Base-by-base conservation (phyloP, 2,888 invertebrate species). In the Tipula confusa region DNA sequence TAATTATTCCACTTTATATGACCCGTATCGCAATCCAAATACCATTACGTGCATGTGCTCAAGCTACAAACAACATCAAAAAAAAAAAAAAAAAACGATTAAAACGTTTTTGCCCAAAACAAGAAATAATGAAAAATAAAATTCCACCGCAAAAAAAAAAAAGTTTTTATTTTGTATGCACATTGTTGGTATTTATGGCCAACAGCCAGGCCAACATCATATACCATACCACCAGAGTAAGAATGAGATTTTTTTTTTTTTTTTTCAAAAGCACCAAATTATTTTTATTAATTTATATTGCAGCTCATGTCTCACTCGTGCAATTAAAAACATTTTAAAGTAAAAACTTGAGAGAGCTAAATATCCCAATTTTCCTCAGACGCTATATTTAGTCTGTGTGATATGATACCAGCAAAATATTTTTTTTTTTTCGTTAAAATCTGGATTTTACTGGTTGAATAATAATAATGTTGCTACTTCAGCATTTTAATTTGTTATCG, bases 201-300 rank as follows among this genome's bases (percentile, higher is more conserved):
- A 64, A 64, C 64, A 18, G 31, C 31, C n/a, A 64, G 64, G 24
- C 36, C 3, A 43, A 11, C 64, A 64, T 5, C 64, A 64, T 15
- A 36, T 36, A 43, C 43, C 64, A 64, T 11, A 64, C 64, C 64
- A 64, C 64, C 43, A 15, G 1, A 43, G 24, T 64, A 24, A 43
- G 64, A 11, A 64, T 64, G 64, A 64, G 64, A 7, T 64, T 64
- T n/a, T 43, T 36, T 33, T 33, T 33, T 33, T 33, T 6, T 33
- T 5, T 33, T 43, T 43, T 4, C 15, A 64, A 64, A 64, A 24
- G 24, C 18, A 7, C 64, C 18, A 64, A 64, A 64, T 64, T 24
- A 64, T 64, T 64, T 64, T 64, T 64, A 64, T 64, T 64, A 64
- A 64, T 64, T 64, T 64, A 64, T 64, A 64, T 64, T 64, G 64